Base-by-base conservation (phyloP, 2,113 vertebrate species). In the Sclerurus mexicanus region DNA sequence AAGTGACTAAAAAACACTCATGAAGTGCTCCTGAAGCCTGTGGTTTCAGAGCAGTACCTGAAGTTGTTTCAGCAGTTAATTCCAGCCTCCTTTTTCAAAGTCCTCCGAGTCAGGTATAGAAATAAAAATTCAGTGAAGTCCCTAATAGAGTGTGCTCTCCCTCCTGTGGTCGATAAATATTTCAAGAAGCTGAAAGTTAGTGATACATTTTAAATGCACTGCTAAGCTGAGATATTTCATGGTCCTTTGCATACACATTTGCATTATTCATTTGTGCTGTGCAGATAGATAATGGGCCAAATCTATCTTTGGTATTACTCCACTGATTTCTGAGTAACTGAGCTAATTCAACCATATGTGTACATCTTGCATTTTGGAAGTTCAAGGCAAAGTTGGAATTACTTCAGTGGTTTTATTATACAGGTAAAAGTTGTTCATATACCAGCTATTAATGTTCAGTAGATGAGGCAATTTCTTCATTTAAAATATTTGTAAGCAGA, bases 211-310 rank as follows among this genome's bases (percentile, higher is more conserved):
- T 76, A 96, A 96, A 95, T 92, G 88, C 85, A 73, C 59, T 73
- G 83, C 82, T 95, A 95, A 96, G 85, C 87, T 66, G 85, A 89
- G 90, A 88, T 77, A 74, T 75, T 94, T 94, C 93, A 93, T 89
- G 84, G 81, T 81, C 55, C 64, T 95, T 95, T 96, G 92, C 81
- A 95, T 96, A 73, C 37, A 24, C 19, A 87, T 96, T 85, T 97
- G 76, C 94, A 95, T 97, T 96, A 96, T 97, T 96, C 92, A 91
- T 96, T 90, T 93, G 82, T 95, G 77, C 92, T 97, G 77, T 91
- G 71, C 68, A 93, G 78, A 68, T 93, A 94, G 92, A 92, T 96
- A 96, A 85, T 67, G 63, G 84, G 52, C 78, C 95, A 91, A 62
- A 89, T 93, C 80, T 94, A 25, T 94, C 78, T 90, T 80, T 84